Conservation (phyloP, 2,113 vertebrate species). For the Plotosus lineatus region DNA sequence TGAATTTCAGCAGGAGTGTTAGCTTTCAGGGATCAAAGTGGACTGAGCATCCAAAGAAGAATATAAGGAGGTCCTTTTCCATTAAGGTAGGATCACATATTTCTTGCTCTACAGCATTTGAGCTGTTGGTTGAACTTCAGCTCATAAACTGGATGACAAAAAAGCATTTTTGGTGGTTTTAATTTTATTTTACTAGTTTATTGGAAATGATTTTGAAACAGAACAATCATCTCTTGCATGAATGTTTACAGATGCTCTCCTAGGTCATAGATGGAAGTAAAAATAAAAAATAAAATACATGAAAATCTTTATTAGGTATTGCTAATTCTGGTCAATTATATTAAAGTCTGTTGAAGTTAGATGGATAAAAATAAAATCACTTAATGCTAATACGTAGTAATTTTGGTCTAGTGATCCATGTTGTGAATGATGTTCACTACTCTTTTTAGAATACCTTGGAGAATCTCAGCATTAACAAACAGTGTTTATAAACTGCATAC, state of each 20-base stretch:
- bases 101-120: neutral
- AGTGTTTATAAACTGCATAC: neutral
- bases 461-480: neutral
- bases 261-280: neutral
- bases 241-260: neutral
- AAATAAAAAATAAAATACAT: constrained; percentile 16
- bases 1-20: constrained; percentile 21
- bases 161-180: neutral
- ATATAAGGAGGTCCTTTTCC: constrained; percentile 74
- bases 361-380: neutral
- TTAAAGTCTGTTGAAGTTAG: neutral
- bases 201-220: neutral
- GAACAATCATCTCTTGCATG: neutral
- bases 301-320: neutral
- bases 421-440: neutral
- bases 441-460: neutral
- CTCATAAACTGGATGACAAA: neutral
- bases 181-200: too few species aligned
- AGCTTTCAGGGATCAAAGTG: constrained; percentile 25
- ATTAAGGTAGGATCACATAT: constrained; percentile 77
- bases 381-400: neutral
- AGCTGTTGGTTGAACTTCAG: neutral
- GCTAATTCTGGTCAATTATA: neutral
- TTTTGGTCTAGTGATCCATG: neutral
- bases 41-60: constrained; percentile 51